Evolutionary conservation across 1,140 invertebrate genomes (phyloP), one percentile per base, ranked within the genome.

Genomic region (Lycorma delicatula): DNA sequence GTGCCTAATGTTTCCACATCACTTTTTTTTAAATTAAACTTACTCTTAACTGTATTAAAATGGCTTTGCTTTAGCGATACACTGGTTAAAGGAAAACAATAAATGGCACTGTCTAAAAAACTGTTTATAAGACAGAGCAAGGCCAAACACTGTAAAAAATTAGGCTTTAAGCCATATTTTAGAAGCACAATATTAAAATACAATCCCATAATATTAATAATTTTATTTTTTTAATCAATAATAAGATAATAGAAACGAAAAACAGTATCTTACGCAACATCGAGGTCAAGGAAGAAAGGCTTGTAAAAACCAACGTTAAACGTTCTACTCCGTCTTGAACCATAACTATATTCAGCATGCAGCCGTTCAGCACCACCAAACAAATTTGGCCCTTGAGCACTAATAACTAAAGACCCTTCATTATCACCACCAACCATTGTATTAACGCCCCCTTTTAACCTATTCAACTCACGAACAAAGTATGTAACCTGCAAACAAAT

Each of bases 351-450:
- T 67, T 92, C 89, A 7, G 81, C 73, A 63, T 81, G 80, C 6
- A 92, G 60, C 26, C 77, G 74, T 76, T 95, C 91, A 3, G 86
- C 92, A 64, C 90, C 73, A 1, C 91, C 92, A 63, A 84, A 75
- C 29, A 91, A 70, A 75, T 94, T 96, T 0, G 90, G 89, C 53
- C 86, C 72, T 64, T 78, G 77, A 11, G 84, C 69, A 29, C 83
- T 81, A 18, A 91, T 72, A 11, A 85, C 75, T 28, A 94, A 63
- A 25, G 86, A 85, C 7, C 86, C 89, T 70, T 93, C 89, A 71
- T 93, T 93, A 71, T 93, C 93, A 61, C 89, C 87, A 25, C 87
- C 89, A 54, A 93, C 82, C 58, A 84, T 78, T 0, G 89, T 91
- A 62, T 83, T 88, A 31, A 93, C 76, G n/a, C 85, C 85, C 11